Evolutionary conservation across 2,113 vertebrate genomes (phyloP).

Genomic region (Tragelaphus strepsiceros): DNA sequence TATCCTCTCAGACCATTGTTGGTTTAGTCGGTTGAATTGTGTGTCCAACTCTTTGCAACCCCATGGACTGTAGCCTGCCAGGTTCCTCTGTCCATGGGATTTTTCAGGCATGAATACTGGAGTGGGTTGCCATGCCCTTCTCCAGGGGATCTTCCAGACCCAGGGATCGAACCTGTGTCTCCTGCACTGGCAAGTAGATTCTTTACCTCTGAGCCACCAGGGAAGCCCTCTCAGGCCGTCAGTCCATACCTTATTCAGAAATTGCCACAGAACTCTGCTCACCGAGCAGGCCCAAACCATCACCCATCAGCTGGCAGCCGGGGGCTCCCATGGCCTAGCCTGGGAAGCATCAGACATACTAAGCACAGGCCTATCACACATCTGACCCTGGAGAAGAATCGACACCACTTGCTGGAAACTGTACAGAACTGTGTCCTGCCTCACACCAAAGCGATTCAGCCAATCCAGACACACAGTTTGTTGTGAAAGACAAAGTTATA

Average conservation of each 20-base stretch:
- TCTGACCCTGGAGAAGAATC: neutral
- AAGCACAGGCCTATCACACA: neutral
- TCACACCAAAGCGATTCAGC: neutral
- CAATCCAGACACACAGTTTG: neutral
- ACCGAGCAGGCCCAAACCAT: neutral
- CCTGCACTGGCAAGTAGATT: neutral
- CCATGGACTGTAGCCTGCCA: neutral
- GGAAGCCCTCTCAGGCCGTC: neutral
- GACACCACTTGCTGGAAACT: neutral
- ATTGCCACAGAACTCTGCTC: neutral
- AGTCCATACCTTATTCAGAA: neutral
- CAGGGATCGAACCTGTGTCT: neutral
- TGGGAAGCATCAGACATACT: neutral
- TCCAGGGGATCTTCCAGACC: neutral
- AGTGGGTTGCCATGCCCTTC: neutral
- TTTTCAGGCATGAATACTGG: neutral
- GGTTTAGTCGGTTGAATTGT: neutral
- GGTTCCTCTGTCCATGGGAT: neutral
- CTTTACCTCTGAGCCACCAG: neutral
- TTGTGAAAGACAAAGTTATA: neutral
- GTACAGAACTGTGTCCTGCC: neutral
- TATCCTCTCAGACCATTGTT: neutral
- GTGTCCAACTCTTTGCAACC: neutral
- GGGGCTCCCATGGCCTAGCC: neutral
- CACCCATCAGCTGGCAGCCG: accelerated